A percentile compares a stretch with the other conserved stretches of the same genome.
Conservation (phyloP, 2,888 invertebrate species). For the Hirtodrosophila confusa region DNA sequence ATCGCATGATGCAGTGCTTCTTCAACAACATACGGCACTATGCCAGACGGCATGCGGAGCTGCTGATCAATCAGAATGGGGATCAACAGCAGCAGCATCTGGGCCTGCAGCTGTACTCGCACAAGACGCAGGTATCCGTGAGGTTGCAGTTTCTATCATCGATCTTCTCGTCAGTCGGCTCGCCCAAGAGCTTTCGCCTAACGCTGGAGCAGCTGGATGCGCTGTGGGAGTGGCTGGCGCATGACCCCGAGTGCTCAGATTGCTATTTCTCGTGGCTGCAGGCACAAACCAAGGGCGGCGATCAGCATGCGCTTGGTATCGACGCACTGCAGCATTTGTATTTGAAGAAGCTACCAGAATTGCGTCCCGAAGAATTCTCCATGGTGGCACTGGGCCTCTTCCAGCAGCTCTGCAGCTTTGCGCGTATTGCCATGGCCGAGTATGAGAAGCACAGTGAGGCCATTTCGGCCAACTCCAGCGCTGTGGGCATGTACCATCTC, state of each 20-base stretch:
- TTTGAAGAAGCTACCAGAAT: conserved; percentile 93
- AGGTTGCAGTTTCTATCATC: conserved; percentile 96
- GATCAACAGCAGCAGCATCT: conserved; percentile 74
- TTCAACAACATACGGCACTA: conserved; percentile 94
- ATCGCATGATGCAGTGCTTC: conserved; percentile 96
- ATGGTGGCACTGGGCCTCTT: conserved; percentile 96
- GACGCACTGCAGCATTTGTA: conserved; percentile 95
- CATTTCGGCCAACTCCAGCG: conserved; percentile 85
- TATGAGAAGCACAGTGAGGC: conserved; percentile 85
- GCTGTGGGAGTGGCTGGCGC: conserved; percentile 95
- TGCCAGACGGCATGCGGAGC: conserved; percentile 84
- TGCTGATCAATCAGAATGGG: conserved; percentile 76
- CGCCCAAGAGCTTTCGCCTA: conserved; percentile 93
- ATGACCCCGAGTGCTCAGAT: conserved; percentile 93
- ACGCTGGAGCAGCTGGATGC: conserved; percentile 95
- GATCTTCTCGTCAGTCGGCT: conserved; percentile 94
- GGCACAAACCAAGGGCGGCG: conserved; percentile 95
- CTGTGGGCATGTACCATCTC: conserved; percentile 95
- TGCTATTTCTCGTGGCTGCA: conserved; percentile 97
- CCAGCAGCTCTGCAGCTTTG: conserved; percentile 95
- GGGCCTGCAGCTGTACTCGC: conserved; percentile 86
- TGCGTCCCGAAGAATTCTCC: conserved; percentile 94
- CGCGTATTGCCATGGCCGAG: conserved; percentile 91
- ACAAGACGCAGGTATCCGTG: conserved; percentile 95
- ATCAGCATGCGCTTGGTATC: conserved; percentile 94